Evolutionary conservation across 2,797 vertebrate genomes (phyloP).

Genomic region (Melanotaenia boesemani): DNA sequence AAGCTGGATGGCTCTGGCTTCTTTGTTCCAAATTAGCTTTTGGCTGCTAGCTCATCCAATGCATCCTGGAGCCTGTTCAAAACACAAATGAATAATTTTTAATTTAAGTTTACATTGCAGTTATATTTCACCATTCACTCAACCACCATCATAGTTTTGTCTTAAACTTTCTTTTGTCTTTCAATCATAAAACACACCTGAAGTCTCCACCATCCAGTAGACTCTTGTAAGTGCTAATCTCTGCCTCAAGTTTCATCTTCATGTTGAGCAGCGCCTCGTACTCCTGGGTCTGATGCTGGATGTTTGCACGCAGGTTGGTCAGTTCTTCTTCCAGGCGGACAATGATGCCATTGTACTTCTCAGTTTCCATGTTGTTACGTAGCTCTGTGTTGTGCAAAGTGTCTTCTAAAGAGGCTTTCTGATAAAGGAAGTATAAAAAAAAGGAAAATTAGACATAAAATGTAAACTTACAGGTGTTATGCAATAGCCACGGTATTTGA

Average conservation of each 20-base stretch:
- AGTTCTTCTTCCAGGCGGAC: conserved; percentile 86
- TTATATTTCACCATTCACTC: conserved; percentile 40
- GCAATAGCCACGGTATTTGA: neutral
- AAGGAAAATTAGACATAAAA: conserved; percentile 7
- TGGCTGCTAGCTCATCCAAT: conserved; percentile 71
- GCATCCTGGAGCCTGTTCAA: conserved; percentile 83
- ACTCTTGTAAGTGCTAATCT: conserved; percentile 90
- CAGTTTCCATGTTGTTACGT: conserved; percentile 84
- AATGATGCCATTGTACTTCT: conserved; percentile 82
- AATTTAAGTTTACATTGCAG: conserved; percentile 4
- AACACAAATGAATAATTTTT: conserved; percentile 43
- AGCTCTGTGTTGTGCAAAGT: conserved; percentile 86
- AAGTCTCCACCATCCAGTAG: conserved; percentile 91
- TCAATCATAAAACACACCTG: conserved; percentile 79
- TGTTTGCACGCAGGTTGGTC: conserved; percentile 82
- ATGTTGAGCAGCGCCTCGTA: conserved; percentile 89
- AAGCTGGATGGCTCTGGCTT: conserved; percentile 5
- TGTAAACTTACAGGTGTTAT: neutral
- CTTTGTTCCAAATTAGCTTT: conserved; percentile 52
- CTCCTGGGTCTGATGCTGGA: conserved; percentile 89
- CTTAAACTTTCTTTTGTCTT: conserved; percentile 21
- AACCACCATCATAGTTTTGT: conserved; percentile 39
- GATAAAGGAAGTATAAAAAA: conserved; percentile 29
- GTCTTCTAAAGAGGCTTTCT: conserved; percentile 89
- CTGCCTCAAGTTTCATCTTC: conserved; percentile 92